Base-by-base conservation (phyloP, 30 jellyfish, hydroid and myxozoan genomes). In the Nemopilema nomurai region DNA sequence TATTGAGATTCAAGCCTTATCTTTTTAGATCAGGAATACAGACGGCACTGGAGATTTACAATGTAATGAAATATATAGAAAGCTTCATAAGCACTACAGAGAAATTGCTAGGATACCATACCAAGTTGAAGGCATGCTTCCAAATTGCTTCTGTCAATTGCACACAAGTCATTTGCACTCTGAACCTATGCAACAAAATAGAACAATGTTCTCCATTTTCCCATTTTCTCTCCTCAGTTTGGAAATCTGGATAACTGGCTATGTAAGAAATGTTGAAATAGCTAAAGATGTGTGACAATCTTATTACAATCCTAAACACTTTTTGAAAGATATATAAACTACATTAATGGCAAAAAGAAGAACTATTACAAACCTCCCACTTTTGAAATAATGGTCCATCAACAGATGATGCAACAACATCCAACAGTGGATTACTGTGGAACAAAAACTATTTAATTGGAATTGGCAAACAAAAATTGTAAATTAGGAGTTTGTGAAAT, bases 311-410 rank as follows among this genome's bases (percentile, higher is more conserved):
- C n/a, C n/a, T n/a, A n/a, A n/a, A n/a, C 19, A 66, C 32, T 66
- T 66, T 0, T 66, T 0, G 32, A 17, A 66, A 20, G 9, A 41
- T 6, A 6, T 3, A 41, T 41, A 13, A 41, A 13, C 13, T 41
- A 41, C 57, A 41, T 41, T n/a, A n/a, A n/a, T 63, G 72, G 69
- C 26, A 24, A 28, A 19, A 18, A 20, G n/a, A 24, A 49, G 28
- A 22, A 75, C 8, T 0, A 28, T 29, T n/a, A 52, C 90, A 75
- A 78, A 93, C 98, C 87, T 93, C 98, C 98, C 98, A 93, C 17
- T 64, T 75, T 16, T 88, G 85, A 74, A 82, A 93, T 22, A 87
- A 25, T 62, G 98, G 98, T 19, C 89, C 94, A 71, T 65, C 20
- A 16, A 93, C 51, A 28, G 88, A 80, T 53, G 91, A 70, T 18